phyloP scores from a whole-genome alignment of 1,140 invertebrate genomes.

The Neotoxoptera formosana region DNA sequence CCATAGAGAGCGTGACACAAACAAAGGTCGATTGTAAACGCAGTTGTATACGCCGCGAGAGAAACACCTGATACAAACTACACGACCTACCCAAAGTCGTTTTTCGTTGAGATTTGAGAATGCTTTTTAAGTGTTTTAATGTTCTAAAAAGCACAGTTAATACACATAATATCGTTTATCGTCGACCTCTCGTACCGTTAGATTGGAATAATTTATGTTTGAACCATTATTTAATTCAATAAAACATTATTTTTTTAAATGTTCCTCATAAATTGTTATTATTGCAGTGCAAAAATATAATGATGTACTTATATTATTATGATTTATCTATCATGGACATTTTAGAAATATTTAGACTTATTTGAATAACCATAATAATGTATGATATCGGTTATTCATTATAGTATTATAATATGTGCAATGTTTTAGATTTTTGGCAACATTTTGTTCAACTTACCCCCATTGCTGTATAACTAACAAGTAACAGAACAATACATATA shows the following conservation, averaged over 20 bases:
- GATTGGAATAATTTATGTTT: background rate
- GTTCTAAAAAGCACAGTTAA: background rate
- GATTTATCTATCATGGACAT: background rate
- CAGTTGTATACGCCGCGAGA: background rate
- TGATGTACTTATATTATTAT: too few relatives aligned
- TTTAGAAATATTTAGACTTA: background rate
- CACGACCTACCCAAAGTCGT: background rate
- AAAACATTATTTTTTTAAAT: background rate
- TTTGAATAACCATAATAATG: background rate
- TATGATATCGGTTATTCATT: background rate
- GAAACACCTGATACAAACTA: background rate
- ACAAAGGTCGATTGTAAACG: constrained; percentile 22
- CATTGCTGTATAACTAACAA: too few relatives aligned
- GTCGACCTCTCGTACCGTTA: background rate
- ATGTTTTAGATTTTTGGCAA: too few relatives aligned
- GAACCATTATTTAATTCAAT: background rate
- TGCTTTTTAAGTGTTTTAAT: background rate
- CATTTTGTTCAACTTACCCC: too few relatives aligned
- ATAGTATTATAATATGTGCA: background rate
- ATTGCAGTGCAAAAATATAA: too few relatives aligned
- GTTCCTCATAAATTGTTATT: background rate
- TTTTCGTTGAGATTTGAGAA: background rate
- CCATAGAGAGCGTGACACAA: background rate
- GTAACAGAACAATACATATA: too few relatives aligned
- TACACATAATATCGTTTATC: background rate